A percentile compares a stretch with the other conserved stretches of the same genome.
Conservation (phyloP, 2,113 vertebrate genomes). For the Paratilapia polleni region DNA sequence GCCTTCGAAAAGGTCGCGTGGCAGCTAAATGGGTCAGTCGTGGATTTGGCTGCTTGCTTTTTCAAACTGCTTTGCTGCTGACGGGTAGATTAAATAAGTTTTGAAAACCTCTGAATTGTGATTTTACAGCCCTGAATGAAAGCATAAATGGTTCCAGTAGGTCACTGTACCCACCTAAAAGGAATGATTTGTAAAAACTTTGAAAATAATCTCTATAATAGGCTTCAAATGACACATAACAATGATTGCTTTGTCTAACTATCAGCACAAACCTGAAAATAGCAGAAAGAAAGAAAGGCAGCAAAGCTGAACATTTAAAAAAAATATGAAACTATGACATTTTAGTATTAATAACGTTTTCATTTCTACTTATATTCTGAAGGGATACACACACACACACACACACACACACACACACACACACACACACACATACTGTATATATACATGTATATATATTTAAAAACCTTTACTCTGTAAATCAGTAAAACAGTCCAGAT, state of each 20-base stretch:
- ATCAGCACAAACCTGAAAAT: background rate
- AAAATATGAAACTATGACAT: background rate
- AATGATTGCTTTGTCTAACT: background rate
- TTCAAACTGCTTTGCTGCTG: slow-evolving; percentile 5
- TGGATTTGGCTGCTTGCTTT: slow-evolving; percentile 10
- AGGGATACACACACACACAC: too few species aligned
- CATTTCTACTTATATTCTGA: background rate
- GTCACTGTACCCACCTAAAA: background rate
- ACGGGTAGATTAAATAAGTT: slow-evolving; percentile 4
- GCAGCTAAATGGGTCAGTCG: slow-evolving; percentile 9
- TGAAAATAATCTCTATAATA: background rate
- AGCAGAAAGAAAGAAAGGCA: background rate
- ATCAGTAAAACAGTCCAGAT: background rate
- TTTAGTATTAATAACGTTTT: background rate
- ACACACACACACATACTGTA: too few species aligned
- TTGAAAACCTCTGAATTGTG: background rate
- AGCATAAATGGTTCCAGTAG: background rate
- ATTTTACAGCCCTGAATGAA: background rate
- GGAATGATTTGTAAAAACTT: background rate
- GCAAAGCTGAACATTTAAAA: background rate
- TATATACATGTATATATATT: too few species aligned
- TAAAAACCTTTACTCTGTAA: too few species aligned
- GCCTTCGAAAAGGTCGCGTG: background rate
- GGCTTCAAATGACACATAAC: background rate
- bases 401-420: too few species aligned